Conservation (phyloP, 2,888 invertebrate genomes). For the Diabrotica balteata region DNA sequence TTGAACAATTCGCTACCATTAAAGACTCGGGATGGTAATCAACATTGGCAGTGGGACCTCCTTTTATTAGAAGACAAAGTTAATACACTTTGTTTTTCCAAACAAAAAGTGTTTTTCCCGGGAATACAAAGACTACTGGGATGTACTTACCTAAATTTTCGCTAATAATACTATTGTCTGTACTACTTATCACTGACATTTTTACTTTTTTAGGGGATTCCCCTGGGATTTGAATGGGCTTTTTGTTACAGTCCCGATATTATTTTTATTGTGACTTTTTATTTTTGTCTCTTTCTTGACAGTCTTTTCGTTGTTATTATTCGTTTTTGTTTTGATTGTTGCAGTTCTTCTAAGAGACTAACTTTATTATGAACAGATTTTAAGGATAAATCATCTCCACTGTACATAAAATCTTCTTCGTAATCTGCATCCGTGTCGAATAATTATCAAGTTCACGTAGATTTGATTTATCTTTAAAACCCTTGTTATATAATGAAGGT, state of each 20-base stretch:
- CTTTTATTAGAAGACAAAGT: no score
- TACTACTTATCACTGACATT: neutral
- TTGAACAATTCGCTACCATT: no score
- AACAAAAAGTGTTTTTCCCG: no score
- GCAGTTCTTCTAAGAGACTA: constrained; percentile 32
- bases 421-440: constrained; percentile 55
- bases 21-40: no score
- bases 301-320: constrained; percentile 18
- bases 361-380: constrained; percentile 35
- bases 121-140: neutral
- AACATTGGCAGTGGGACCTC: no score
- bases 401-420: constrained; percentile 57
- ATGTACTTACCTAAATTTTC: constrained; percentile 3
- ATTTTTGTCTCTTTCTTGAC: constrained; percentile 26
- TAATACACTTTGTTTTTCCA: no score
- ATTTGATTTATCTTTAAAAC: constrained; percentile 53
- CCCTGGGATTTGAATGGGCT: neutral
- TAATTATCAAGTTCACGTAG: constrained; percentile 51
- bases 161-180: constrained; percentile 3
- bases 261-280: constrained; percentile 27
- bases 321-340: constrained; percentile 21
- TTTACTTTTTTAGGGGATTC: constrained; percentile 16
- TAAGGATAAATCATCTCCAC: constrained; percentile 41
- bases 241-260: constrained; percentile 14
- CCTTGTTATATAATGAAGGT: constrained; percentile 56